Percentiles rank a stretch among this genome's conserved stretches.
These are phyloP conservation scores for Podarcis raffonei DNA, from an alignment of 2,113 vertebrate genomes.

Conservation along the genomic window DNA sequence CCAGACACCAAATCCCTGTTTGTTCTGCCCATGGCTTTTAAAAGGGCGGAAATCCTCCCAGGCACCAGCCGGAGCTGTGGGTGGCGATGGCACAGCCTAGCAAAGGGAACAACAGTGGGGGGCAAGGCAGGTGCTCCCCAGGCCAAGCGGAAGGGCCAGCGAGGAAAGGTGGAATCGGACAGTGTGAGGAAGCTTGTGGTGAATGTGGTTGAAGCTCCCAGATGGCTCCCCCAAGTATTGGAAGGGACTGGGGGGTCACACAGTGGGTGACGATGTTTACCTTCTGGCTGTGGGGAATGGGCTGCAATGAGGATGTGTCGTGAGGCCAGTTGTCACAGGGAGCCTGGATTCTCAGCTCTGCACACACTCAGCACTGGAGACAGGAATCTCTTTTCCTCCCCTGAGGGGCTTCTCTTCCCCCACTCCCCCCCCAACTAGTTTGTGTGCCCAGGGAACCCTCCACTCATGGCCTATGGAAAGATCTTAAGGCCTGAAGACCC, in stretches of 20 bases:
- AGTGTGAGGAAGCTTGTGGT: background rate
- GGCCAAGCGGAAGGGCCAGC: background rate
- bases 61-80: constrained; percentile 16
- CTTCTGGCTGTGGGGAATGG: background rate
- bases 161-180: background rate
- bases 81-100: constrained; percentile 15
- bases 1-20: constrained; percentile 59
- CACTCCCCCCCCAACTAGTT: too few species aligned
- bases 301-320: background rate
- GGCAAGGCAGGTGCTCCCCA: background rate
- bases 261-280: background rate
- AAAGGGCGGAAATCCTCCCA: constrained; percentile 48
- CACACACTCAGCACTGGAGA: background rate
- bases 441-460: background rate
- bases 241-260: background rate
- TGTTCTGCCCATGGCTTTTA: constrained; percentile 55
- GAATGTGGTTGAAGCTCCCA: constrained; percentile 26
- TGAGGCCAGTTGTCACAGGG: background rate
- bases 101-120: background rate
- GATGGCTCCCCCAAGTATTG: constrained; percentile 34
- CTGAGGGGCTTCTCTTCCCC: background rate
- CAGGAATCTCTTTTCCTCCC: background rate
- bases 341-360: constrained; percentile 9
- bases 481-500: background rate
- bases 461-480: background rate